These are phyloP conservation scores for Clarias laeviceps DNA, from an alignment of 2,797 vertebrate species.

Conservation along the genomic window DNA sequence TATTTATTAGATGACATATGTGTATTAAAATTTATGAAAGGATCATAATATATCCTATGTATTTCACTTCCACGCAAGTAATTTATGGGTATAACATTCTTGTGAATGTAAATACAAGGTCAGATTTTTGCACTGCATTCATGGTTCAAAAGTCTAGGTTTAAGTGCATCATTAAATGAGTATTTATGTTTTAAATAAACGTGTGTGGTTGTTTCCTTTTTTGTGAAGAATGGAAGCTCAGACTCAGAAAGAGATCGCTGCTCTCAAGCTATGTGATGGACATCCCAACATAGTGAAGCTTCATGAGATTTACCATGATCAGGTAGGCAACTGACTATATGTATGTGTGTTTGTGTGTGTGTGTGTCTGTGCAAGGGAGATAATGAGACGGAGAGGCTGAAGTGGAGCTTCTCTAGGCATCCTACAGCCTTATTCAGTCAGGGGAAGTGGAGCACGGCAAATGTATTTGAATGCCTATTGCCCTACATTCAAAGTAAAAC, in stretches of 20 bases:
- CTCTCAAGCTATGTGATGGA: constrained; percentile 92
- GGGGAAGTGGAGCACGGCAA: constrained; percentile 64
- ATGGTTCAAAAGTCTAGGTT: not conserved
- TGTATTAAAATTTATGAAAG: not conserved
- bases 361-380: not conserved
- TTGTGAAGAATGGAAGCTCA: constrained; percentile 92
- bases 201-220: constrained; percentile 10
- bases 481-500: constrained; percentile 41
- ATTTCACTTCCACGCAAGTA: not conserved
- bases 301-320: constrained; percentile 94
- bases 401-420: constrained; percentile 37
- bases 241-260: constrained; percentile 93
- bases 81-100: not conserved
- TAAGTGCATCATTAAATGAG: not conserved
- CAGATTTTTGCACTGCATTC: not conserved
- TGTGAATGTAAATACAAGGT: constrained; percentile 1
- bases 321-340: constrained; percentile 74
- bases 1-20: not conserved
- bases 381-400: not conserved
- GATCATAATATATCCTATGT: too few species aligned
- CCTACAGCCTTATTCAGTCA: constrained; percentile 64
- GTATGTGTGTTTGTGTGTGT: not conserved
- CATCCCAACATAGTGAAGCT: constrained; percentile 97
- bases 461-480: constrained; percentile 61
- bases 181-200: not conserved